Base-by-base conservation (phyloP, 2,113 vertebrate species). In the Athene cunicularia region DNA sequence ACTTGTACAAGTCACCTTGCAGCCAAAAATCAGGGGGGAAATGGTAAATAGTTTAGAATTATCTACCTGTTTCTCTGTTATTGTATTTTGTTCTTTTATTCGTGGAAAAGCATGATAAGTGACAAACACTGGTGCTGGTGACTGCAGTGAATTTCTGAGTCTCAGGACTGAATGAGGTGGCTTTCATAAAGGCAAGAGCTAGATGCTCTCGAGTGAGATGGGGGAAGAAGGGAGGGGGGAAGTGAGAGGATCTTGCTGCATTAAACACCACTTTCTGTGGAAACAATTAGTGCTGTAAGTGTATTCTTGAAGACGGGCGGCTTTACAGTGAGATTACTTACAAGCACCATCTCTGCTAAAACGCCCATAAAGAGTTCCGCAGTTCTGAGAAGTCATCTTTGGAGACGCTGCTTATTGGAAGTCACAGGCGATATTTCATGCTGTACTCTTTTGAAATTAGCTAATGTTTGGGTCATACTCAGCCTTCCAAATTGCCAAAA, bases 281-380 rank as follows among this genome's bases (percentile, higher is more conserved):
- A 97, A 98, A 98, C 98, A 98, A 98, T 98, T 98, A 98, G 98
- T 94, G 98, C 96, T 56, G 97, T 98, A 97, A 98, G 98, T 98
- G 96, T 98, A 76, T 97, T 97, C 97, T 97, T 96, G 97, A 98
- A 96, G 97, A 97, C 18, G 81, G 93, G 92, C 74, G 83, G 96
- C 97, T 90, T 96, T 95, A 98, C 97, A 95, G 95, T 35, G 80
- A 97, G 96, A 97, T 98, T 97, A 98, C 98, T 98, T 98, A 98
- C 95, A 95, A 97, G 96, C 86, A 94, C 94, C 98, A 89, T 96
- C 97, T 95, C 90, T 49, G 97, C 97, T 98, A 95, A 97, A 98
- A 98, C 24, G 83, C 93, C 97, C 97, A 96, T 98, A 93, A 98
- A 97, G 97, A 96, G 91, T 96, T 97, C 94, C 53, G 91, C 96